A percentile compares a stretch with the other conserved stretches of the same genome.
Evolutionary conservation across 2,797 vertebrate species (phyloP).

Genomic region (Phalanger gymnotis): DNA sequence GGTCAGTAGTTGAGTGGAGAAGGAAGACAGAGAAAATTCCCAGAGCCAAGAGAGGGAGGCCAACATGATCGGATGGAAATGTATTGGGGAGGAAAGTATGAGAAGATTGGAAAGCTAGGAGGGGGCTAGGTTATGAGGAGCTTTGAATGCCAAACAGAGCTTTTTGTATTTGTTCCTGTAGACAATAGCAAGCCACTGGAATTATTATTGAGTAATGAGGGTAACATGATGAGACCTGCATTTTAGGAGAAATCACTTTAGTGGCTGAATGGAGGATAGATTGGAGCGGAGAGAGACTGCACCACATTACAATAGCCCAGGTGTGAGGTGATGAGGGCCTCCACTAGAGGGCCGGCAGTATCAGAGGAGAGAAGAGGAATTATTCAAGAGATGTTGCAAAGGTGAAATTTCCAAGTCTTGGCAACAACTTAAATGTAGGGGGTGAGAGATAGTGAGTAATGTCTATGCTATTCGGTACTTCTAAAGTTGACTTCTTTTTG

Average conservation of each 20-base stretch:
- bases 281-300: neutral
- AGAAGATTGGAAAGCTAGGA: neutral
- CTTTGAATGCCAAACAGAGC: neutral
- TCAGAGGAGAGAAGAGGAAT: neutral
- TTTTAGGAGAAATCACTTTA: neutral
- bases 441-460: neutral
- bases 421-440: too few relatives aligned
- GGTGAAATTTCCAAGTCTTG: neutral
- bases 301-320: too few relatives aligned
- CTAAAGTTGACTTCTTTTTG: neutral
- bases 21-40: neutral
- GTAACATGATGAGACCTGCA: neutral
- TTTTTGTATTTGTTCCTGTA: neutral
- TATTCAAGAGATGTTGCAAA: neutral
- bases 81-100: neutral
- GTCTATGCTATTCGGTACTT: neutral
- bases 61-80: neutral
- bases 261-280: neutral
- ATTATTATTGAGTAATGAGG: neutral
- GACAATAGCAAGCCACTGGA: neutral
- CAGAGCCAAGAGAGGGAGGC: neutral
- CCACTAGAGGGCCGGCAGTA: neutral
- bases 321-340: neutral
- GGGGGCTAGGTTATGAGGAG: neutral
- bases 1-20: neutral